Conservation (phyloP, 1,140 invertebrate species). For the Hypsibius dujardini region DNA sequence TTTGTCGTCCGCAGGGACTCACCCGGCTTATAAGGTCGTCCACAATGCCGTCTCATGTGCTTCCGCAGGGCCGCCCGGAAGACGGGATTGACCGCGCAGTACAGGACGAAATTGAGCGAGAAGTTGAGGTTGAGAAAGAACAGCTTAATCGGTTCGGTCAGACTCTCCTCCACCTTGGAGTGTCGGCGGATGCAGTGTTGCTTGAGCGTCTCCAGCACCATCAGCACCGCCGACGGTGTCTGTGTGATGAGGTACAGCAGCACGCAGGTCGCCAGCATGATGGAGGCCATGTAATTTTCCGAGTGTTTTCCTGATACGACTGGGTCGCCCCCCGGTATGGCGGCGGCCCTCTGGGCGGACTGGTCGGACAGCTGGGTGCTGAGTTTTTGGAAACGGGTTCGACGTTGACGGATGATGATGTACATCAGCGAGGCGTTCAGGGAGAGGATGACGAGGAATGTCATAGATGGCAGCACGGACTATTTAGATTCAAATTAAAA, state of each 20-base stretch:
- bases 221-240: background rate
- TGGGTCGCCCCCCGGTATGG: too few relatives aligned
- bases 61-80: background rate
- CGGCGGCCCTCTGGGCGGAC: too few relatives aligned
- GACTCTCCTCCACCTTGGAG: background rate
- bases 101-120: conserved; percentile 9
- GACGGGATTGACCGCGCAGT: background rate
- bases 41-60: background rate
- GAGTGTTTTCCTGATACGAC: too few relatives aligned
- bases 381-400: too few relatives aligned
- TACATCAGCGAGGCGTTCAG: background rate
- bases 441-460: background rate
- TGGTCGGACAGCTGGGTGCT: too few relatives aligned
- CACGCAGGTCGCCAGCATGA: conserved; percentile 3
- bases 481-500: too few relatives aligned
- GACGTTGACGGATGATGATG: background rate
- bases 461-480: too few relatives aligned
- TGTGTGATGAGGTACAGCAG: conserved; percentile 2
- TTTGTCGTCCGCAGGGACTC: too few relatives aligned
- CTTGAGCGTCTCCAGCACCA: background rate
- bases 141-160: background rate
- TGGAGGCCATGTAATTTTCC: background rate
- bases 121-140: background rate
- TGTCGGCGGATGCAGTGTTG: background rate
- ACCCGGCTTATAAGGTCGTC: background rate